Percentiles rank a stretch among this genome's conserved stretches.
Conservation (phyloP, 2,797 vertebrate genomes). For the Schizopygopsis pylzovi region DNA sequence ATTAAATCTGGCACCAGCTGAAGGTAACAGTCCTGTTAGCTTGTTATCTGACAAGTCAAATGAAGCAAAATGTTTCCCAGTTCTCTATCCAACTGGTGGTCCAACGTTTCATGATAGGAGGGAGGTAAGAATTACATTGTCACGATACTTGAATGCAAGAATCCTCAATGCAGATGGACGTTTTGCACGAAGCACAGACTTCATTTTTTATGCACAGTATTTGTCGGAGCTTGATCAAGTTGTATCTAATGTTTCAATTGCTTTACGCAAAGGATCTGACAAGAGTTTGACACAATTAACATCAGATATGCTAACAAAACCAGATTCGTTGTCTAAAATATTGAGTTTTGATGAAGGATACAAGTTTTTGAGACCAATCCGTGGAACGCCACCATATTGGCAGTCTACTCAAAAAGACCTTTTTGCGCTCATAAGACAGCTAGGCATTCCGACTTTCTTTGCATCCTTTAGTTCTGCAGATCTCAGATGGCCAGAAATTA, state of each 20-base stretch:
- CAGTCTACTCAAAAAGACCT: not conserved
- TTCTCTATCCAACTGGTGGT: not conserved
- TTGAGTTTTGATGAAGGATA: not conserved
- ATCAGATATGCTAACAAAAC: not conserved
- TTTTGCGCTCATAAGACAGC: not conserved
- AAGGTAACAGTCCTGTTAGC: slow-evolving; percentile 4
- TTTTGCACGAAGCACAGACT: slow-evolving; percentile 8
- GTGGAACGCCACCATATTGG: not conserved
- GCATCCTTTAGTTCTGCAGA: slow-evolving; percentile 6
- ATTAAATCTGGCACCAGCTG: not conserved
- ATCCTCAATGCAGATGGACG: slow-evolving; percentile 20
- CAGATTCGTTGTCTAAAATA: not conserved
- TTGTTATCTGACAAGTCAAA: not conserved
- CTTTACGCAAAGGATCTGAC: not conserved
- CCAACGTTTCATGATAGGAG: slow-evolving; percentile 8
- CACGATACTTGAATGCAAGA: slow-evolving; percentile 5
- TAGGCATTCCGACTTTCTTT: slow-evolving; percentile 15
- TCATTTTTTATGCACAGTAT: slow-evolving; percentile 30
- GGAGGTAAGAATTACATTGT: slow-evolving; percentile 4
- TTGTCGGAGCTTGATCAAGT: slow-evolving; percentile 23
- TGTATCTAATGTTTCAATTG: slow-evolving; percentile 4
- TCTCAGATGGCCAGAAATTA: no score
- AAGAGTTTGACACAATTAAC: not conserved
- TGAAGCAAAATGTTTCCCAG: slow-evolving; percentile 11
- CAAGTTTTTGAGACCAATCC: slow-evolving; percentile 1